Evolutionary conservation across 2,888 invertebrate species (phyloP).

Genomic region (Oscheius sp.): DNA sequence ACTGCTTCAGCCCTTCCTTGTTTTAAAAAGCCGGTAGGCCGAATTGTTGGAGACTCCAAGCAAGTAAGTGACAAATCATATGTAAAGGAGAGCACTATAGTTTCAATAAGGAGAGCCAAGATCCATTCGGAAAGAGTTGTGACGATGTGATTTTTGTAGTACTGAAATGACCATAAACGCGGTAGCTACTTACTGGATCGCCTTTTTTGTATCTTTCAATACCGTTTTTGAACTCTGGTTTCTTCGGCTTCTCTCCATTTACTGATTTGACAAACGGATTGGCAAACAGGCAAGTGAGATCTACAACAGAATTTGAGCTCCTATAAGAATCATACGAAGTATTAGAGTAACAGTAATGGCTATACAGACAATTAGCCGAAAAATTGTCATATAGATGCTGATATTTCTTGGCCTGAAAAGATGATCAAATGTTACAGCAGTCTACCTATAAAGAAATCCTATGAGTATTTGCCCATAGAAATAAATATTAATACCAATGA

Average conservation of each 20-base stretch:
- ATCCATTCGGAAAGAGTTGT: conserved; percentile 39
- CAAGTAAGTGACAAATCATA: conserved; percentile 31
- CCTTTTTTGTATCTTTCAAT: conserved; percentile 32
- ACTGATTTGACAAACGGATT: conserved; percentile 32
- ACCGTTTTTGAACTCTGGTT: conserved; percentile 5
- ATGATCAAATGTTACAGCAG: neutral
- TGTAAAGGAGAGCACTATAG: conserved; percentile 25
- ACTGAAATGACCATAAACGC: conserved; percentile 22
- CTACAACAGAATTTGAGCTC: conserved; percentile 8
- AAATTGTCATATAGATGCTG: conserved; percentile 23
- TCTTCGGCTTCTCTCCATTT: conserved; percentile 24
- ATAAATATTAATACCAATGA: conserved; percentile 37
- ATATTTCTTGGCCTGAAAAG: conserved; percentile 29
- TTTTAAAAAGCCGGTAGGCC: neutral
- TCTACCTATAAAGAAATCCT: conserved; percentile 25
- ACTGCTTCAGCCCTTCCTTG: neutral
- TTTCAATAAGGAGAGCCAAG: conserved; percentile 30
- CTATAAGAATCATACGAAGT: conserved; percentile 31
- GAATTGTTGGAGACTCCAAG: conserved; percentile 23
- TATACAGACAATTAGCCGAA: conserved; percentile 26
- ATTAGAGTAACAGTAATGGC: conserved; percentile 27
- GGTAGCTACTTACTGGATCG: conserved; percentile 6
- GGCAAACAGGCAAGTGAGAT: conserved; percentile 30
- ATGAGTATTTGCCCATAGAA: conserved; percentile 32
- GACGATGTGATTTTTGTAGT: conserved; percentile 35